Conservation (phyloP, 2,113 vertebrate genomes). For the Sakesphorus luctuosus region DNA sequence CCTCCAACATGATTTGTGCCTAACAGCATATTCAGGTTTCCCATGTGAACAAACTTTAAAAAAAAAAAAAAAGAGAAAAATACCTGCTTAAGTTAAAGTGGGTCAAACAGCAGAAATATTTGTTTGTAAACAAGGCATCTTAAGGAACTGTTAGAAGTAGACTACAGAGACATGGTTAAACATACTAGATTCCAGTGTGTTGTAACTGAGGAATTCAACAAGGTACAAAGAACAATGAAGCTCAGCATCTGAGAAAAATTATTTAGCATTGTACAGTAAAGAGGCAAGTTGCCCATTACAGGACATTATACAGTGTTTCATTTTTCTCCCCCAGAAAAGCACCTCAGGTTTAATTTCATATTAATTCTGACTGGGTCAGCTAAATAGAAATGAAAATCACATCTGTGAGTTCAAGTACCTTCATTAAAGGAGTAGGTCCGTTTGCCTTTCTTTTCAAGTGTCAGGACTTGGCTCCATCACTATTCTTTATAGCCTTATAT, state of each 20-base stretch:
- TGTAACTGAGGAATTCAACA: slow-evolving; percentile 5
- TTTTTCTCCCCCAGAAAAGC: neutral
- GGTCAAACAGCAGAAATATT: neutral
- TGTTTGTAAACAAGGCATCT: neutral
- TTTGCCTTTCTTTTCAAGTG: neutral
- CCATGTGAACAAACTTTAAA: neutral
- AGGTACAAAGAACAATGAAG: slow-evolving; percentile 35
- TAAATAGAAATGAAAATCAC: neutral
- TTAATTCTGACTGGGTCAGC: neutral
- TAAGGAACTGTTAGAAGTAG: neutral
- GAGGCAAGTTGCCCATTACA: neutral
- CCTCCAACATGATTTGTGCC: neutral
- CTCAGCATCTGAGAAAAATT: slow-evolving; percentile 2
- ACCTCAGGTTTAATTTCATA: neutral
- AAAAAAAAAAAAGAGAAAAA: neutral
- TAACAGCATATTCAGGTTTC: neutral
- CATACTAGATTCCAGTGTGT: neutral
- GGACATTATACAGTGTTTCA: neutral
- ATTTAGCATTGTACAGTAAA: neutral
- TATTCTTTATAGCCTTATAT: neutral
- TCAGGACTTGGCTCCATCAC: neutral
- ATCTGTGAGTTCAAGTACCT: neutral
- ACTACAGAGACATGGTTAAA: neutral
- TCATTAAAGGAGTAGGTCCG: neutral
- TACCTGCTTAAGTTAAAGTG: neutral